These are phyloP conservation scores for Empidonax traillii DNA, from an alignment of 2,113 vertebrate genomes.

Conservation along the genomic window DNA sequence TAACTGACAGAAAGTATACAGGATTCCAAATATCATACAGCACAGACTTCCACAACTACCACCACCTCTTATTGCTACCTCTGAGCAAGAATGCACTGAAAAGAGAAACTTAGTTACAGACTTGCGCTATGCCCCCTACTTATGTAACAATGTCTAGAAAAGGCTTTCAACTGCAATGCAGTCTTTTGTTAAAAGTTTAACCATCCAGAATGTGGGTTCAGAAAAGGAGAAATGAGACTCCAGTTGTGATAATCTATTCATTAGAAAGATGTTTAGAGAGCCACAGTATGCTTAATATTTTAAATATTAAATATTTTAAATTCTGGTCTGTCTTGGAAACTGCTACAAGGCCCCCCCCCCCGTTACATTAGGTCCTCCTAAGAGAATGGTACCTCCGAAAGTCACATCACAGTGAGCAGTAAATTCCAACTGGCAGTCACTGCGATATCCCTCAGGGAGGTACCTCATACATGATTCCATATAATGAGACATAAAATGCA, in stretches of 20 bases:
- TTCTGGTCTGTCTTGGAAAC: not conserved
- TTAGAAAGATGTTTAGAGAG: not conserved
- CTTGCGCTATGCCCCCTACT: not conserved
- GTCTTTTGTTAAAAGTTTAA: not conserved
- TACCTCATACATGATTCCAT: not conserved
- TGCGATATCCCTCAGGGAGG: not conserved
- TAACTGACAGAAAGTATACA: conserved; percentile 45
- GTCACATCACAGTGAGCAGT: not conserved
- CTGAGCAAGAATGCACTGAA: conserved; percentile 7
- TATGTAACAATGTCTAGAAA: not conserved
- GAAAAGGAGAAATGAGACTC: not conserved
- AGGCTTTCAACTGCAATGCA: not conserved
- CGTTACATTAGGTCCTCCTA: not conserved
- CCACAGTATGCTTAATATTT: not conserved
- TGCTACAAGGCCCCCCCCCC: not conserved
- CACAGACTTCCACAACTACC: not conserved
- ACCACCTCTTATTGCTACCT: conserved; percentile 35
- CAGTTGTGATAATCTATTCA: not conserved
- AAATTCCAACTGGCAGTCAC: not conserved
- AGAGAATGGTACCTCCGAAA: not conserved
- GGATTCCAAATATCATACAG: conserved; percentile 37
- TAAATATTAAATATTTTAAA: not conserved
- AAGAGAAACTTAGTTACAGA: not conserved
- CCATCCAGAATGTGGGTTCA: not conserved
- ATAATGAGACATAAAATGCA: not conserved